Conservation (phyloP, 64 coral and sea anemone species). For the Hydrozoanthus tunicans region DNA sequence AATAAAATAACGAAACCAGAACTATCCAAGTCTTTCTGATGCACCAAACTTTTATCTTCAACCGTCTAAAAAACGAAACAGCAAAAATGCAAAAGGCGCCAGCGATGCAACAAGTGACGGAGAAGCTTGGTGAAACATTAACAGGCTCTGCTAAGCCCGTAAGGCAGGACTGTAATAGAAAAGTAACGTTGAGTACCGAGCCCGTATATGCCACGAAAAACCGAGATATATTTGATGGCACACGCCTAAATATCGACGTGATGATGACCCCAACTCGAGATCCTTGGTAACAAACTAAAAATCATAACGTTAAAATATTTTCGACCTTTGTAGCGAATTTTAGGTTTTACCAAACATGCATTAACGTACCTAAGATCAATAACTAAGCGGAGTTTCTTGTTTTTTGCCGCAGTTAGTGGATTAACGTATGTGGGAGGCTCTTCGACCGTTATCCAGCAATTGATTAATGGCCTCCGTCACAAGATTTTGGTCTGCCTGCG, state of each 20-base stretch:
- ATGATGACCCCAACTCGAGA: neutral
- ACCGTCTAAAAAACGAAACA: neutral
- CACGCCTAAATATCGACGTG: neutral
- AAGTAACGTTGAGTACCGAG: neutral
- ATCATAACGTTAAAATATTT: constrained; percentile 6
- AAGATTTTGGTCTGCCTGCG: neutral
- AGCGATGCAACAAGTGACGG: neutral
- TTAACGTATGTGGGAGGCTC: constrained; percentile 40
- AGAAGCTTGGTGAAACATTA: constrained; percentile 1
- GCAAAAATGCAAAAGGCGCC: neutral
- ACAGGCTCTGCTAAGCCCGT: neutral
- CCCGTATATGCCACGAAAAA: neutral
- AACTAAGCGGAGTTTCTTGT: neutral
- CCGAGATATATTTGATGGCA: neutral
- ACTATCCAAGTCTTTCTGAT: constrained; percentile 16
- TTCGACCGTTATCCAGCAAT: neutral
- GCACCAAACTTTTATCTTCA: neutral
- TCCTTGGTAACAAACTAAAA: constrained; percentile 35
- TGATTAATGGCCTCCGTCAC: neutral
- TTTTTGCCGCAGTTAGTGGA: constrained; percentile 1
- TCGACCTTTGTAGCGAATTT: neutral
- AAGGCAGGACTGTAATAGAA: neutral
- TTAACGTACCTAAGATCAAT: neutral
- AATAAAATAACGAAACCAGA: neutral
- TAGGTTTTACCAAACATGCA: neutral